Conservation (phyloP, 2,797 vertebrate species). For the Sebastes itinus region DNA sequence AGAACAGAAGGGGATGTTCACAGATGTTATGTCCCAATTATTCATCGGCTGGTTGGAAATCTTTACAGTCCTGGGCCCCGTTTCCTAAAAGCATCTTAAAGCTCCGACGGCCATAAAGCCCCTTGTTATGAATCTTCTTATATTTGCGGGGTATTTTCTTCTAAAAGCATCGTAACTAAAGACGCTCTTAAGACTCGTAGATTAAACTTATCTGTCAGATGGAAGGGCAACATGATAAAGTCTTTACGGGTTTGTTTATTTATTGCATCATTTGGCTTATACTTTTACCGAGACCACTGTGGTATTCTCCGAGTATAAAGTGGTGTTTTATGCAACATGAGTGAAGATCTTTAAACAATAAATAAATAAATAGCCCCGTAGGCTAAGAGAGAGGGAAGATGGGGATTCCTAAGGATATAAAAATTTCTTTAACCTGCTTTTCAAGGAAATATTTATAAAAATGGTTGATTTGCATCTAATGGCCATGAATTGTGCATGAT, state of each 20-base stretch:
- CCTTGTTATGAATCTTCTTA: not conserved
- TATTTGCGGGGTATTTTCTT: not conserved
- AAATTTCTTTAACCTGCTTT: not conserved
- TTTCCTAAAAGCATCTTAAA: constrained; percentile 24
- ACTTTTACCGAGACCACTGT: not conserved
- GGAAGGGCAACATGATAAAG: not conserved
- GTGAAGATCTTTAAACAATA: not conserved
- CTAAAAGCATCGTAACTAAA: not conserved
- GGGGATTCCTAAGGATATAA: not conserved
- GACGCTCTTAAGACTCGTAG: not conserved
- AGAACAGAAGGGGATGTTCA: constrained; percentile 15
- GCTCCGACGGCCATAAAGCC: not conserved
- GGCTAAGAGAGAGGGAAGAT: not conserved
- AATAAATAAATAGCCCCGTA: not conserved
- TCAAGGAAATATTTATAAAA: not conserved
- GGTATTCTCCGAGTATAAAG: not conserved
- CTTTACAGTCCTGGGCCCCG: not conserved
- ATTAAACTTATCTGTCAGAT: not conserved
- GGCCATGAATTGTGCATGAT: not conserved
- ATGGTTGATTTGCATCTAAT: not conserved
- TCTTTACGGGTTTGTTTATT: not conserved
- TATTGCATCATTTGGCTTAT: not conserved
- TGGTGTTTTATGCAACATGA: not conserved
- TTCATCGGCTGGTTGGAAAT: constrained; percentile 15
- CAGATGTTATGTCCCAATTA: constrained; percentile 56